Evolutionary conservation across 92 coral and sea anemone genomes (phyloP).

Genomic region (Bergia puertoricense): DNA sequence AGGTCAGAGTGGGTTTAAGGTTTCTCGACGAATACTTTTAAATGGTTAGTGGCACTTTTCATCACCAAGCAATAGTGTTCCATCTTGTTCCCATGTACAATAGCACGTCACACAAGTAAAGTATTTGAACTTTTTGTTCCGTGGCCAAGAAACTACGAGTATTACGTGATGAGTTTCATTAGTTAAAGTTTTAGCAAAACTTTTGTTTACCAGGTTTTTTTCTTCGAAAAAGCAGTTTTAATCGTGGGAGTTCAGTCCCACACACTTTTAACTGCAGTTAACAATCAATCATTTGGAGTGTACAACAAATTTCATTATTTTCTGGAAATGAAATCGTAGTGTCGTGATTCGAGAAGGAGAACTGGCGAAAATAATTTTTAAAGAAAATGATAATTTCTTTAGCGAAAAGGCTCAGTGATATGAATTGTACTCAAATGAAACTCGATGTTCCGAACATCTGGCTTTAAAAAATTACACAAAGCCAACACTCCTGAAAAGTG

Average conservation of each 20-base stretch:
- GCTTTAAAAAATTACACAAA: neutral
- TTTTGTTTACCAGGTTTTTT: neutral
- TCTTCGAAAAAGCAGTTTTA: neutral
- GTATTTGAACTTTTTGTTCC: neutral
- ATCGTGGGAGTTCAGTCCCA: neutral
- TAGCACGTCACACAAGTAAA: constrained; percentile 30
- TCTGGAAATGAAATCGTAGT: neutral
- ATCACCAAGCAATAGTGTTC: neutral
- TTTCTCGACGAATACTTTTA: neutral
- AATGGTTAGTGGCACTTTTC: neutral
- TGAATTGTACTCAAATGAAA: neutral
- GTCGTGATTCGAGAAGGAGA: neutral
- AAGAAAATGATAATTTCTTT: neutral
- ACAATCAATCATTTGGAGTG: neutral
- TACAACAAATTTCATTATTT: no score
- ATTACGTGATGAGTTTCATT: no score
- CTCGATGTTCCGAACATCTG: neutral
- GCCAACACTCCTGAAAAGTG: neutral
- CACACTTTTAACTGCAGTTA: neutral
- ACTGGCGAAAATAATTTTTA: no score
- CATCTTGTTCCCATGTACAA: neutral
- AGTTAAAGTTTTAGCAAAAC: neutral
- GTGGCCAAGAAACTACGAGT: neutral
- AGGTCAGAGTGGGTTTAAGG: neutral
- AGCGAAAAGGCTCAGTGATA: neutral